Evolutionary conservation across 2,888 invertebrate genomes (phyloP).

Genomic region (Heterodera filipjevi): DNA sequence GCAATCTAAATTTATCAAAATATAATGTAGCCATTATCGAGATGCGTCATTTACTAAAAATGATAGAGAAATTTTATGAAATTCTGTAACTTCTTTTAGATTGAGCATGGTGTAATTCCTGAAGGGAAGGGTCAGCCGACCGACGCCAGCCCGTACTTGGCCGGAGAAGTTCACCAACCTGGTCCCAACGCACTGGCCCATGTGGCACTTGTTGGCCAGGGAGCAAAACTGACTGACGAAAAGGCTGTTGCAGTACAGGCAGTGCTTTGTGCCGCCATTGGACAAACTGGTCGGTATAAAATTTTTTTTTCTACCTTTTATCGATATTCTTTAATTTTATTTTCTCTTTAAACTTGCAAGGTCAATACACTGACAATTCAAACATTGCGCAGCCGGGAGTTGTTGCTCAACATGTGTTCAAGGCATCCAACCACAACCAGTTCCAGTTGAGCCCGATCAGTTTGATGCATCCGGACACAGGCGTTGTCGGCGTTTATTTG

Average conservation of each 20-base stretch:
- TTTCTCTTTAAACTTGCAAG: too few relatives aligned
- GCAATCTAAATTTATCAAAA: not conserved
- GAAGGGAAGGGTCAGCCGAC: constrained; percentile 46
- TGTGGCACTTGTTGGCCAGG: constrained; percentile 59
- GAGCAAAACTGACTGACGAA: constrained; percentile 48
- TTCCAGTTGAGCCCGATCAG: constrained; percentile 50
- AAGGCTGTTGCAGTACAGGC: constrained; percentile 55
- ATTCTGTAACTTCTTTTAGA: not conserved
- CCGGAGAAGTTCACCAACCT: constrained; percentile 68
- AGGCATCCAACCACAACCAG: constrained; percentile 46
- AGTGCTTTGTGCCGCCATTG: constrained; percentile 50
- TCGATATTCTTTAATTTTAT: too few relatives aligned
- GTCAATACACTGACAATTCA: constrained; percentile 36
- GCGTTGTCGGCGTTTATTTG: constrained; percentile 58
- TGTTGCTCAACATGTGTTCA: constrained; percentile 46
- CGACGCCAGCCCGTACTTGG: constrained; percentile 47
- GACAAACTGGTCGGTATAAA: constrained; percentile 35
- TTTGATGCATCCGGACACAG: constrained; percentile 53
- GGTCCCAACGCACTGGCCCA: constrained; percentile 50
- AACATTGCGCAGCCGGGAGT: constrained; percentile 32
- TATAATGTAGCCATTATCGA: too few relatives aligned
- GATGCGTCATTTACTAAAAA: too few relatives aligned
- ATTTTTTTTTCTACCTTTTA: not conserved
- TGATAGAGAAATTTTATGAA: not conserved
- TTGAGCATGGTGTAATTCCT: constrained; percentile 52